A percentile compares a stretch with the other conserved stretches of the same genome.
These are phyloP conservation scores for Myripristis murdjan DNA, from an alignment of 2,797 vertebrate species.

Conservation along the genomic window DNA sequence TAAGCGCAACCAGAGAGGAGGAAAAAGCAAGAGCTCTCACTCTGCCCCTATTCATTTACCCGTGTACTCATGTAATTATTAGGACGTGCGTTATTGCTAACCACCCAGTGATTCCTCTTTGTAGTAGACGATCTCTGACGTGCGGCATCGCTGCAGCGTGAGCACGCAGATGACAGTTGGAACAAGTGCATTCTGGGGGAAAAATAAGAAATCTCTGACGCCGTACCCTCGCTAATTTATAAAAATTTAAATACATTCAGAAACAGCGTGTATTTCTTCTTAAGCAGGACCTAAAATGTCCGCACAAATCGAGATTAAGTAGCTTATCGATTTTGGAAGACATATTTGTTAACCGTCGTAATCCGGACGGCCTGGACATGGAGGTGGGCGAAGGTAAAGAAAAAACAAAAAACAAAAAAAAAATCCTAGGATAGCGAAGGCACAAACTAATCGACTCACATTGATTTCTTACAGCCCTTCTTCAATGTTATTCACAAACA, in stretches of 20 bases:
- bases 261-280: not conserved
- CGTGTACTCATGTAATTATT: no score
- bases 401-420: no score
- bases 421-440: no score
- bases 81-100: no score
- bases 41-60: no score
- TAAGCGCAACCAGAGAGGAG: not conserved
- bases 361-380: constrained; percentile 38
- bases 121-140: no score
- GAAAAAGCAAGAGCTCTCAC: no score
- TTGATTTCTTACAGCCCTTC: no score
- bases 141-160: not conserved
- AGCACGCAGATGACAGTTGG: constrained; percentile 8
- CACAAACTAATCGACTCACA: no score
- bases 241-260: not conserved
- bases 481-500: no score
- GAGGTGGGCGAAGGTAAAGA: constrained; percentile 76
- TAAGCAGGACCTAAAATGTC: constrained; percentile 15
- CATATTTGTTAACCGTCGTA: rapidly evolving
- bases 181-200: constrained; percentile 47
- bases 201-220: constrained; percentile 24
- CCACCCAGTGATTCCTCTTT: no score
- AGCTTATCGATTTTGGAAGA: not conserved
- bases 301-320: rapidly evolving
- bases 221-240: constrained; percentile 10